phyloP scores from a whole-genome alignment of 2,113 vertebrate genomes.

The Prietella phreatophila region DNA sequence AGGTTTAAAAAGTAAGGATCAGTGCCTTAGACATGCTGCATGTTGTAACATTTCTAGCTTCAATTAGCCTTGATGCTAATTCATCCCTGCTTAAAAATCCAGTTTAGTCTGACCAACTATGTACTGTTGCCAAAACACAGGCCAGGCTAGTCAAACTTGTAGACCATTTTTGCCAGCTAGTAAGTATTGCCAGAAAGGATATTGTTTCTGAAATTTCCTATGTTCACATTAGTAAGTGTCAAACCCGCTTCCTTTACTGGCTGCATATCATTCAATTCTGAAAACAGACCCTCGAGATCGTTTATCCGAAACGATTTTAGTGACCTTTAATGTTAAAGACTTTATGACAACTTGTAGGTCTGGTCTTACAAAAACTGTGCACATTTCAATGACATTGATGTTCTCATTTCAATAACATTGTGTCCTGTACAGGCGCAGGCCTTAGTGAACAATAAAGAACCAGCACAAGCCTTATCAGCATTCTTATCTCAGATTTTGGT shows the following conservation, averaged over 20 bases:
- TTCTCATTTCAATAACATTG: background rate
- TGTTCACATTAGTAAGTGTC: background rate
- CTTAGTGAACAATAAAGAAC: background rate
- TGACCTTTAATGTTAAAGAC: background rate
- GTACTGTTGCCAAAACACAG: background rate
- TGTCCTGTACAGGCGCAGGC: background rate
- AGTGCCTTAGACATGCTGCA: background rate
- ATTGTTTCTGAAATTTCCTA: background rate
- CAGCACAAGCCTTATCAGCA: background rate
- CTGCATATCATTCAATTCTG: background rate
- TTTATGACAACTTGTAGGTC: background rate
- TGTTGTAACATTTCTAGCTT: background rate
- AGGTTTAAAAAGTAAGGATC: background rate
- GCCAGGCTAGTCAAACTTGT: background rate
- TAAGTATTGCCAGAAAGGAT: background rate
- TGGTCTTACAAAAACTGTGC: background rate
- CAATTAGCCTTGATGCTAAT: background rate
- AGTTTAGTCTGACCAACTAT: background rate
- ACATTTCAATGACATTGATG: background rate
- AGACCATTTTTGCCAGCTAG: background rate
- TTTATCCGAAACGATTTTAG: background rate
- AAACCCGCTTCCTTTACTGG: background rate
- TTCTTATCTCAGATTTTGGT: conserved; percentile 23
- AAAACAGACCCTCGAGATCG: background rate
- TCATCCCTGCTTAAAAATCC: background rate